phyloP scores from a whole-genome alignment of 2,888 invertebrate genomes.

The Cantharis rufa region DNA sequence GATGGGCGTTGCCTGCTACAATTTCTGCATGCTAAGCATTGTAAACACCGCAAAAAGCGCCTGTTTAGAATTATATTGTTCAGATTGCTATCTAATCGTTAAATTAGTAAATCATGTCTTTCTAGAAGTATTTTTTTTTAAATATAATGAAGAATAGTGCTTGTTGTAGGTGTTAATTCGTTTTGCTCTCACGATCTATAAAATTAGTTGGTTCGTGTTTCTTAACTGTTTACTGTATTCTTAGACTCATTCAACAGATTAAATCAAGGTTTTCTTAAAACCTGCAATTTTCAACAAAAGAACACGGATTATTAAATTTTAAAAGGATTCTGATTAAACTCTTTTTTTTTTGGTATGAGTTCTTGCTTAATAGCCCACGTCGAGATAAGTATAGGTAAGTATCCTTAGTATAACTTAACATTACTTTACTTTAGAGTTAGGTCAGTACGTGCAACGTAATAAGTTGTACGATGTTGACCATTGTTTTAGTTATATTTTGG shows the following conservation, averaged over 20 bases:
- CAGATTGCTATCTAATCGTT: slow-evolving; percentile 22
- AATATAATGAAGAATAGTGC: slow-evolving; percentile 1
- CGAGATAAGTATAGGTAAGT: not conserved
- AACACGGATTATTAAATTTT: not conserved
- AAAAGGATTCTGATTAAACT: not conserved
- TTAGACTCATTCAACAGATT: not conserved
- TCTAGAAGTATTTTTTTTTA: slow-evolving; percentile 4
- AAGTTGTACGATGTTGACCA: too few species aligned
- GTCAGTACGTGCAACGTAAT: too few species aligned
- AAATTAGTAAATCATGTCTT: slow-evolving; percentile 20
- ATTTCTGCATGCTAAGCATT: slow-evolving; percentile 38
- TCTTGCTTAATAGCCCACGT: not conserved
- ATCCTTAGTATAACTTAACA: not conserved
- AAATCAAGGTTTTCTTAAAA: not conserved
- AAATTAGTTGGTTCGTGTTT: slow-evolving; percentile 2
- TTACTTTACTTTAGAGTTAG: too few species aligned
- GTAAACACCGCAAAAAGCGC: slow-evolving; percentile 29
- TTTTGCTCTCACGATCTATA: slow-evolving; percentile 4
- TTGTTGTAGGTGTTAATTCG: slow-evolving; percentile 13
- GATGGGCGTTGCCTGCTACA: slow-evolving; percentile 39
- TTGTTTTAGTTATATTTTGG: too few species aligned
- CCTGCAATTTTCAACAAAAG: not conserved
- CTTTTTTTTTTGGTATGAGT: not conserved
- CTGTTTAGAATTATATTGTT: slow-evolving; percentile 25
- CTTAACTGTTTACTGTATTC: not conserved